Evolutionary conservation across 2,113 vertebrate genomes (phyloP).

Genomic region (Holacanthus passer): DNA sequence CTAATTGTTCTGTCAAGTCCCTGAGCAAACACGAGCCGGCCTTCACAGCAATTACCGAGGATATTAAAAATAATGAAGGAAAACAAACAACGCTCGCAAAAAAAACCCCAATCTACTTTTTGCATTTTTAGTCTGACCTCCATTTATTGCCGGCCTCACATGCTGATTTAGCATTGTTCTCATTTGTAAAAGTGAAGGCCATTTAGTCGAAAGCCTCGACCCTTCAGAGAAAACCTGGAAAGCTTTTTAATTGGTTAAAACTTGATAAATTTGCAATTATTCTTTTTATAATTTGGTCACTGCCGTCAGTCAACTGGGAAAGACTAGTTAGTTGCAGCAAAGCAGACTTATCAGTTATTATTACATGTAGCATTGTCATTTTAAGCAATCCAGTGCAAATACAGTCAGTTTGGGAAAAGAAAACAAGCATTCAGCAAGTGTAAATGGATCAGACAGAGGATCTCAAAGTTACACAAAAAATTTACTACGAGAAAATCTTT

Average conservation of each 20-base stretch:
- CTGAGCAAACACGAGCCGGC: slow-evolving; percentile 16
- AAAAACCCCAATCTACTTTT: not conserved
- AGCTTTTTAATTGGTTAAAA: not conserved
- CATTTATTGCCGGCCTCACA: slow-evolving; percentile 5
- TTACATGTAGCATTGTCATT: not conserved
- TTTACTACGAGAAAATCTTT: not conserved
- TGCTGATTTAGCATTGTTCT: slow-evolving; percentile 24
- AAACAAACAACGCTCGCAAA: slow-evolving; percentile 6
- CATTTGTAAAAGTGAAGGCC: not conserved
- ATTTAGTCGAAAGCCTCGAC: not conserved
- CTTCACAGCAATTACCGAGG: slow-evolving; percentile 34
- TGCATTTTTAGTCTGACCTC: slow-evolving; percentile 10
- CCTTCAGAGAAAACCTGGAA: not conserved
- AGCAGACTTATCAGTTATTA: not conserved
- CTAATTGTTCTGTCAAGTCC: slow-evolving; percentile 63
- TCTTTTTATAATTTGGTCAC: not conserved
- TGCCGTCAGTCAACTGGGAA: not conserved
- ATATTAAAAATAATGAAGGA: slow-evolving; percentile 8
- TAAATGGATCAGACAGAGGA: not conserved
- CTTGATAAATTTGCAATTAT: not conserved
- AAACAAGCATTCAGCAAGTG: not conserved
- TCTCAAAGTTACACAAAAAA: not conserved
- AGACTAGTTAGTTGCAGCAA: not conserved
- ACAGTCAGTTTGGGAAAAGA: not conserved
- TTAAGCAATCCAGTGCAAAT: not conserved